Evolutionary conservation across 1,140 invertebrate species (phyloP), one percentile per base, ranked within the genome.

Genomic region (Ips typographus): DNA sequence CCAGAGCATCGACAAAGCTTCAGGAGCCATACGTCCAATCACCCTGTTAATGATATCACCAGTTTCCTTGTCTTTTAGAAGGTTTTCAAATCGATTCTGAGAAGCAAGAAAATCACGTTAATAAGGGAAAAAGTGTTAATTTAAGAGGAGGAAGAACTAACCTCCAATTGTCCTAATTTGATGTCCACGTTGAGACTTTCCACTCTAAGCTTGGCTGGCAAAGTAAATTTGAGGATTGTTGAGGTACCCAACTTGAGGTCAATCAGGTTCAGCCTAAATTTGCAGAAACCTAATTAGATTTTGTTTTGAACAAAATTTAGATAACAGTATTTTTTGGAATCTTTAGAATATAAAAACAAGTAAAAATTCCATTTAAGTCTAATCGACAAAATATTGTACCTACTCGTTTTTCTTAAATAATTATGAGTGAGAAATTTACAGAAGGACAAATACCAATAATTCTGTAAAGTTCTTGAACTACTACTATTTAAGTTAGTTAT

Each of bases 1-100:
- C 79, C 79, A 80, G 4, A 80, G 67, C n/a, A 76, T 78, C 59
- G 78, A 75, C 38, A 80, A 61, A 22, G 76, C 79, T 72, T 79
- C 76, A 40, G 79, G 78, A 4, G 77, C 78, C 51, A 80, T 60
- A 51, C 70, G 62, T 6, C 77, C 76, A 56, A 80, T 78, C 2
- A 76, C 77, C 62, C 75, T 77, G 65, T 80, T 80, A 55, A 79
- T 77, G 55, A 79, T 60, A 5, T 77, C 74, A 22, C 75, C 77
- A 5, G 73, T 68, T 65, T 77, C 73, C 65, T 73, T 68, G 60
- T 78, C 75, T 40, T 73, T 74, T 73, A 80, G 77, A 2, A 80
- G 65, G 64, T 78, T 78, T 5, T 74, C 71, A 53, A 80, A 80
- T 36, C 77, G 67, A 70, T 78, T 79, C 79, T 80, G 60, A 22